These are phyloP conservation scores for Sinohyriopsis cumingii DNA, from an alignment of 2,888 invertebrate species.

Conservation along the genomic window DNA sequence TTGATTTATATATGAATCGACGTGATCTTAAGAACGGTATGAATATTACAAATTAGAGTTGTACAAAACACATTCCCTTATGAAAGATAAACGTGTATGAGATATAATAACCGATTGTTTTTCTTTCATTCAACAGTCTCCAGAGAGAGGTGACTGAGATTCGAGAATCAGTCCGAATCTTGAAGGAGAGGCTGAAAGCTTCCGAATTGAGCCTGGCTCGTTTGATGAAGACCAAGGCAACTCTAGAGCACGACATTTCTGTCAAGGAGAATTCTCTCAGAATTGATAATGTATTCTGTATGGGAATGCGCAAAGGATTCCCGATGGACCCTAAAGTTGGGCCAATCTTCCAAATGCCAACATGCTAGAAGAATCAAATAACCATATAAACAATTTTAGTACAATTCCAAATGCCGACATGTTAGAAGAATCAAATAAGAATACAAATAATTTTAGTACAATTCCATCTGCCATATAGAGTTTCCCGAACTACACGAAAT, in stretches of 20 bases:
- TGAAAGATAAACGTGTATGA: too few relatives aligned
- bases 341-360: conserved; percentile 71
- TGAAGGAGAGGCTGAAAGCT: conserved; percentile 85
- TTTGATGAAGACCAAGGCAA: conserved; percentile 86
- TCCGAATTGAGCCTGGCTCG: conserved; percentile 70
- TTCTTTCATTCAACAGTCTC: conserved; percentile 75
- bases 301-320: conserved; percentile 91
- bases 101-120: too few relatives aligned
- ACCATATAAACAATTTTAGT: background rate
- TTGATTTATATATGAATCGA: too few relatives aligned
- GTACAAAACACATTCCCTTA: too few relatives aligned
- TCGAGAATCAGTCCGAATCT: conserved; percentile 84
- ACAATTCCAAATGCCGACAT: conserved; percentile 53
- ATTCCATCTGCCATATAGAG: conserved; percentile 49
- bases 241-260: conserved; percentile 87
- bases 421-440: conserved; percentile 24
- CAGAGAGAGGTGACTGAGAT: conserved; percentile 90
- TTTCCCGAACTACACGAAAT: background rate
- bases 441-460: background rate
- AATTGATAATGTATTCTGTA: conserved; percentile 94
- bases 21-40: background rate
- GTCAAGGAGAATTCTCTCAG: conserved; percentile 90
- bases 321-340: conserved; percentile 76
- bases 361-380: conserved; percentile 36
- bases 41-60: background rate